These are phyloP conservation scores for Caprella mutica DNA, from an alignment of 2,888 invertebrate species.

Conservation along the genomic window DNA sequence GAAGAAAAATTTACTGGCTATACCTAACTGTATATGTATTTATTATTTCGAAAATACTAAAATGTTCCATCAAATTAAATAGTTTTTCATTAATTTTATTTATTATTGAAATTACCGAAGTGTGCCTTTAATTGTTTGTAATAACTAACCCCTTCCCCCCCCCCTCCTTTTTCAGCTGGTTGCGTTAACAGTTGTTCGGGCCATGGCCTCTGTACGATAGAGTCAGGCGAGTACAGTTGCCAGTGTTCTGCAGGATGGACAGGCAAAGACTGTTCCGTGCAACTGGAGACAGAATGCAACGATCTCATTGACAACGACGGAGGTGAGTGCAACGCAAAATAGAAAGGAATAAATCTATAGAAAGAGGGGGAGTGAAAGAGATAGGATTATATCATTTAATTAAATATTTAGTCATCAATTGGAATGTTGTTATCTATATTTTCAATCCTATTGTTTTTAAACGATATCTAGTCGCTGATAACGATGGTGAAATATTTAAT, in stretches of 20 bases:
- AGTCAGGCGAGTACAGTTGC: conserved; percentile 81
- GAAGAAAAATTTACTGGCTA: no score
- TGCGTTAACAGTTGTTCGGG: conserved; percentile 70
- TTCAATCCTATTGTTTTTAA: neutral
- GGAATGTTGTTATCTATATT: neutral
- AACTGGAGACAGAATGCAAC: conserved; percentile 83
- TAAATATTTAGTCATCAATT: neutral
- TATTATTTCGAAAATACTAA: no score
- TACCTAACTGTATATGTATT: no score
- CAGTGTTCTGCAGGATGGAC: conserved; percentile 90
- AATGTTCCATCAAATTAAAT: no score
- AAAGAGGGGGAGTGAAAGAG: no score
- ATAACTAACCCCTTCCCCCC: no score
- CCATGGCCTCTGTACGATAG: conserved; percentile 83
- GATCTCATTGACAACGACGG: conserved; percentile 95
- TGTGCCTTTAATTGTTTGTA: no score
- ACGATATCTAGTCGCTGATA: neutral
- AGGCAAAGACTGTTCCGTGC: conserved; percentile 87
- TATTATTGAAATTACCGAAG: no score
- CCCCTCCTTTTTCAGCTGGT: conserved; percentile 74
- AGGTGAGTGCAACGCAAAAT: conserved; percentile 55
- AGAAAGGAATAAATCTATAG: no score
- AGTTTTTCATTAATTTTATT: no score
- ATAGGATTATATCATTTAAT: no score
- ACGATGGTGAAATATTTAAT: neutral